These are phyloP conservation scores for Nyctereutes procyonoides DNA, from an alignment of 2,113 vertebrate genomes.

Conservation along the genomic window DNA sequence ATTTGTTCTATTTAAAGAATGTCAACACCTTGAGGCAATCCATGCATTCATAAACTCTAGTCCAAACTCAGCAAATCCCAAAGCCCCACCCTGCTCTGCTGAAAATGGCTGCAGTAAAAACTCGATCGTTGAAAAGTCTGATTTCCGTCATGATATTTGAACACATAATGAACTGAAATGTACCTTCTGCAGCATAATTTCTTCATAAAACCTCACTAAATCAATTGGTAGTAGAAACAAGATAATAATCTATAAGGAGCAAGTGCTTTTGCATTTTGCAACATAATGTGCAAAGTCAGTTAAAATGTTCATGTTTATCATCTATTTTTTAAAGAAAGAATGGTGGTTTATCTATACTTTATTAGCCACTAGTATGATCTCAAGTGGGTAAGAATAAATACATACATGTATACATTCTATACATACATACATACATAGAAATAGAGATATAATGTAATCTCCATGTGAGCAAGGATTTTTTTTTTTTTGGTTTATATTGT, in stretches of 20 bases:
- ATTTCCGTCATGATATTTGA: not conserved
- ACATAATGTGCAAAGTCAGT: not conserved
- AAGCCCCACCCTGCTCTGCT: not conserved
- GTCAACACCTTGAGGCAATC: not conserved
- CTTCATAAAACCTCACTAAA: not conserved
- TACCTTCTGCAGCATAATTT: not conserved
- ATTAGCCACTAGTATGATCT: not conserved
- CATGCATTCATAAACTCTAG: not conserved
- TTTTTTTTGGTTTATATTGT: not conserved
- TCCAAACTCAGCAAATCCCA: not conserved
- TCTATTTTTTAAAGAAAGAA: not conserved
- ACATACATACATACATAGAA: not conserved
- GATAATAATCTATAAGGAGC: not conserved
- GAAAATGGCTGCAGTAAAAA: not conserved
- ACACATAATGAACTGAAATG: not conserved
- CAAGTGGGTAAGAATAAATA: not conserved
- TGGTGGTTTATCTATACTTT: not conserved
- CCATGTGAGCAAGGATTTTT: not conserved
- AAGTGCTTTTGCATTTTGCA: not conserved
- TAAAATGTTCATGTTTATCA: not conserved
- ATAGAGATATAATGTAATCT: not conserved
- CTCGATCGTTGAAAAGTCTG: not conserved
- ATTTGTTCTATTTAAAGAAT: not conserved
- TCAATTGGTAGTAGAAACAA: not conserved
- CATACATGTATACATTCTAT: not conserved